phyloP scores from a whole-genome alignment of 2,113 vertebrate species.

The Brevimyrus niger region DNA sequence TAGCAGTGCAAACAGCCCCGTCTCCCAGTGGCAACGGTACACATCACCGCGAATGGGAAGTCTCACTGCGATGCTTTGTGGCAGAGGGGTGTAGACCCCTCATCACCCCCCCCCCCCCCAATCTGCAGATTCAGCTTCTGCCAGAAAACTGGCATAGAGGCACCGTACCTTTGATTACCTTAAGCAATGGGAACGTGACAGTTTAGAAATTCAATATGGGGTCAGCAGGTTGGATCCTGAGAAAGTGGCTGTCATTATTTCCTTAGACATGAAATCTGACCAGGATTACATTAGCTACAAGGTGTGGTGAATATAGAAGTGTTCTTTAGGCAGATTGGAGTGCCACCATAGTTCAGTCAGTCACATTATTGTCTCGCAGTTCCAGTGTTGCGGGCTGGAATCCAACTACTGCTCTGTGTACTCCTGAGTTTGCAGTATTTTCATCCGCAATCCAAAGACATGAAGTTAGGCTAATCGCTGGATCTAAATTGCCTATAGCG shows the following conservation, averaged over 20 bases:
- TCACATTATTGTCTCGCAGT: background rate
- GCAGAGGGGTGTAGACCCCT: background rate
- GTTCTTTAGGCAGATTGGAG: background rate
- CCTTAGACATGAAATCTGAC: background rate
- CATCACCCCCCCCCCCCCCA: background rate
- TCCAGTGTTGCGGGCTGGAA: background rate
- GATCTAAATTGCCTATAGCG: background rate
- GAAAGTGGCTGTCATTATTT: background rate
- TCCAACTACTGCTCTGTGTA: background rate
- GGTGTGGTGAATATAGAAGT: background rate
- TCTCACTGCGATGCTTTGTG: background rate
- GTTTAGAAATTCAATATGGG: background rate
- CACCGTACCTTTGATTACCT: background rate
- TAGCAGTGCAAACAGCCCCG: conserved; percentile 40
- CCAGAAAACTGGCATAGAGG: background rate
- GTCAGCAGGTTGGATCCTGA: background rate
- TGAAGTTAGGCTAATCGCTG: background rate
- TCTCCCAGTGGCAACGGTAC: conserved; percentile 25
- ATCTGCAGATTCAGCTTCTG: background rate
- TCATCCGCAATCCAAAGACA: background rate
- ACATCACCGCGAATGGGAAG: background rate
- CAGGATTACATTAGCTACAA: background rate
- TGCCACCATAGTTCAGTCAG: background rate
- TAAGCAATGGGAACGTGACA: background rate
- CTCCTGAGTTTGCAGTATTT: background rate